Evolutionary conservation across 2,113 vertebrate genomes (phyloP).

Genomic region (Myrmophylax atrothorax): DNA sequence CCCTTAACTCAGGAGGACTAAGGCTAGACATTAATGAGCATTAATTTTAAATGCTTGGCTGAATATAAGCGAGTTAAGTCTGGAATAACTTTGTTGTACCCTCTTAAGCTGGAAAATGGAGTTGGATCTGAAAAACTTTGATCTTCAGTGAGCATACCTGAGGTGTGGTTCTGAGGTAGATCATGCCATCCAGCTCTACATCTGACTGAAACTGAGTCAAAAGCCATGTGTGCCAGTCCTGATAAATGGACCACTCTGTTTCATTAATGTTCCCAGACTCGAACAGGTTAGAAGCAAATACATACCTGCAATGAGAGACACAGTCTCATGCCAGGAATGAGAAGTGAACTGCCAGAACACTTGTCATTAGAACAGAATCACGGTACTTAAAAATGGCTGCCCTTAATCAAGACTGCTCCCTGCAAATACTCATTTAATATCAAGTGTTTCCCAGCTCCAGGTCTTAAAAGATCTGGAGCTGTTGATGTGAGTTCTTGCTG

Average conservation of each 20-base stretch:
- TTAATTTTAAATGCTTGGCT: neutral
- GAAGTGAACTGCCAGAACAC: neutral
- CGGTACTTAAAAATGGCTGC: neutral
- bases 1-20: neutral
- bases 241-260: constrained; percentile 84
- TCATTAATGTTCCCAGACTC: constrained; percentile 81
- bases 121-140: neutral
- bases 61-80: neutral
- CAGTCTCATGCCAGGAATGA: neutral
- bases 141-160: constrained; percentile 66
- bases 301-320: constrained; percentile 68
- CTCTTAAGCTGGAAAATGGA: neutral
- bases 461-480: neutral
- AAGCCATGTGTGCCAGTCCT: constrained; percentile 87
- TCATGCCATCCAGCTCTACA: constrained; percentile 81
- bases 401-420: neutral
- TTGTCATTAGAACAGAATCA: neutral
- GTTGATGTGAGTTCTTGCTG: neutral
- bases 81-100: neutral
- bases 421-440: neutral
- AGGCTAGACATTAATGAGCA: neutral
- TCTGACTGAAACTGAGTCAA: constrained; percentile 78
- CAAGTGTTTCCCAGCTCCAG: neutral
- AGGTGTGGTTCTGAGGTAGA: constrained; percentile 83
- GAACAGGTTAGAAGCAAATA: constrained; percentile 85